A percentile compares a stretch with the other conserved stretches of the same genome.
Conservation (phyloP, 2,888 invertebrate genomes). For the Trachelus troglodyta region DNA sequence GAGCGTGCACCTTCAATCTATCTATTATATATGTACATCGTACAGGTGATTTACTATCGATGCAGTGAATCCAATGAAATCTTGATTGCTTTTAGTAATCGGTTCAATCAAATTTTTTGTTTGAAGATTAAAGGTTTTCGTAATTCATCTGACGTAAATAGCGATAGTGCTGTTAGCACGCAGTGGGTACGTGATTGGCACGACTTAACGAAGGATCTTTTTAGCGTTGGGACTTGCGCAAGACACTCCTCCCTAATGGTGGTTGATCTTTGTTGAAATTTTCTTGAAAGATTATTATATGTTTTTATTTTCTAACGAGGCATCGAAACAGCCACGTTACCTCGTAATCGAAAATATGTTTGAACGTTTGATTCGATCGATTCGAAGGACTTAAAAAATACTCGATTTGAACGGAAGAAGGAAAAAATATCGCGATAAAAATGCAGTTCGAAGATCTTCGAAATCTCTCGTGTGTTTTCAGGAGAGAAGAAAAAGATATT, state of each 20-base stretch:
- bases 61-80: neutral
- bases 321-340: neutral
- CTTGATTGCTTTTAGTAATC: neutral
- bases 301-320: neutral
- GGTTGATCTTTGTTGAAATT: neutral
- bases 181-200: neutral
- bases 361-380: neutral
- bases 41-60: neutral
- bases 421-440: neutral
- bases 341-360: neutral
- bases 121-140: neutral
- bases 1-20: neutral
- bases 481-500: neutral
- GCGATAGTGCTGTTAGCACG: neutral
- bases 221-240: neutral
- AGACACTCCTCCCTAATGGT: neutral
- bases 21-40: neutral
- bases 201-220: neutral
- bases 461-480: neutral
- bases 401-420: neutral
- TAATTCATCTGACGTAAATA: neutral
- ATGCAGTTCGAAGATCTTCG: neutral
- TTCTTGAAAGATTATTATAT: neutral
- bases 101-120: neutral
- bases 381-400: neutral